Base-by-base conservation (phyloP, 2,888 invertebrate species). In the Xanthia togata region DNA sequence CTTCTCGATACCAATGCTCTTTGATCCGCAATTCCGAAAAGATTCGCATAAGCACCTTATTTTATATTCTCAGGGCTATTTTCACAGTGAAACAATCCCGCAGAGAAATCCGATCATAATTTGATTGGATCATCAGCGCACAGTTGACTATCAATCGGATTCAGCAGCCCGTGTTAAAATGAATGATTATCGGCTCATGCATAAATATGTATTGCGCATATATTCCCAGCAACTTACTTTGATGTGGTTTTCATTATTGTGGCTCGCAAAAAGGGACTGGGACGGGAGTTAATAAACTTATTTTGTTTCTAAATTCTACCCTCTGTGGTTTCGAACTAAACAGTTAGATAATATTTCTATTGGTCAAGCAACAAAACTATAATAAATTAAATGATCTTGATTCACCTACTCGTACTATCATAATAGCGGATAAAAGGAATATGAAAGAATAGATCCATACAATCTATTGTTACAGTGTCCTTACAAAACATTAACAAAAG, bases 401-500 rank as follows among this genome's bases (percentile, higher is more conserved):
- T 73, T 79, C 74, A 82, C 62, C 73, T 73, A 76, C 67, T 81
- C 62, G 73, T 73, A 76, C 67, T 81, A 71, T 63, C 41, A 73
- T 79, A 70, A 73, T 65, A 73, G 50, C 41, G 73, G 17, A 81
- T 79, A 83, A 89, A 83, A 77, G 83, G 75, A 78, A 76, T 78
- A 84, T 76, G 63, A 70, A 82, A 82, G 78, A 84, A 84, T 81
- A 80, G 69, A 71, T 76, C 72, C 83, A 59, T 83, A 86, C 57
- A 82, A 80, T 76, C 80, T 81, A 84, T 89, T 90, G 88, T 90
- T 86, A 81, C 71, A 70, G 73, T 35, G 60, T 85, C 81, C 84
- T 87, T 89, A 85, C 79, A 89, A 65, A 70, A 82, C 70, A 81
- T 69, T 79, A 82, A 90, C 86, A 87, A 90, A 82, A 89, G 85